A percentile compares a stretch with the other conserved stretches of the same genome.
Evolutionary conservation across 2,888 invertebrate species (phyloP).

Genomic region (Alviniconcha strummeri): DNA sequence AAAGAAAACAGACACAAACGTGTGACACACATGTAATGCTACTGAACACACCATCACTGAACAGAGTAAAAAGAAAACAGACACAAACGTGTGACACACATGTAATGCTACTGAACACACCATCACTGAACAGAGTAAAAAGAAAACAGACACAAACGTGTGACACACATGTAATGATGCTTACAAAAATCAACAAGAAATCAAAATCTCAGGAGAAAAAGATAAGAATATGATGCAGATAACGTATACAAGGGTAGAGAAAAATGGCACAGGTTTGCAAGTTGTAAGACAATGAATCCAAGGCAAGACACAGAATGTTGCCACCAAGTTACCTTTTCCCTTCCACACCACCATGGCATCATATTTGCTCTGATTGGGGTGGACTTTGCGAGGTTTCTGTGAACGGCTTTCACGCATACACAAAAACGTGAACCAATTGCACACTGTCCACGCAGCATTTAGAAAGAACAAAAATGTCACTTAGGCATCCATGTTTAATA

Average conservation of each 20-base stretch:
- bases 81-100: not conserved
- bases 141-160: not conserved
- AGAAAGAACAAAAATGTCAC: conserved; percentile 21
- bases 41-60: not conserved
- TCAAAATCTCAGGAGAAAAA: not conserved
- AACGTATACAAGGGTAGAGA: no score
- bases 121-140: not conserved
- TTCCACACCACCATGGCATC: conserved; percentile 71
- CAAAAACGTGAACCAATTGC: conserved; percentile 69
- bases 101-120: not conserved
- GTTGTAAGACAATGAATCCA: no score
- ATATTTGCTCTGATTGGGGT: conserved; percentile 64
- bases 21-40: not conserved
- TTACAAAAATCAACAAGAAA: no score
- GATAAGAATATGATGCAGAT: not conserved
- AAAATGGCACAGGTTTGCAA: no score
- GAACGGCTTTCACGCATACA: conserved; percentile 63
- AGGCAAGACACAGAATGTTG: no score
- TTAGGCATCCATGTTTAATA: no score
- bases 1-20: no score
- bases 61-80: no score
- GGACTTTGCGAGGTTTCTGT: conserved; percentile 59
- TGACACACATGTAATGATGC: not conserved
- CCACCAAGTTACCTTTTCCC: conserved; percentile 58
- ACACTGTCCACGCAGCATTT: conserved; percentile 50